Evolutionary conservation across 2,888 invertebrate genomes (phyloP), one percentile per base, ranked within the genome.

Genomic region (Drosophila hamatofila): DNA sequence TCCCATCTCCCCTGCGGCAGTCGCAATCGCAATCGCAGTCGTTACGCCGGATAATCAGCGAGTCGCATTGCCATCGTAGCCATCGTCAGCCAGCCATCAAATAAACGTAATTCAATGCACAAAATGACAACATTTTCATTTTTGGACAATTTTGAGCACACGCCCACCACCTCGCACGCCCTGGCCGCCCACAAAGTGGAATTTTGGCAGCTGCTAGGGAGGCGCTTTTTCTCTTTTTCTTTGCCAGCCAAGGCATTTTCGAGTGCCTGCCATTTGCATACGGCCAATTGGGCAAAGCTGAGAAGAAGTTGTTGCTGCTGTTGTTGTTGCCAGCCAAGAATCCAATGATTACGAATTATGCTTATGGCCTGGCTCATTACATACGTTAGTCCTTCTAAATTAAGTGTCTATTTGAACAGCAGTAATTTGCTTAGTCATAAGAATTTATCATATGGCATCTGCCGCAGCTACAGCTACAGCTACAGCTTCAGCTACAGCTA

Each of bases 41-140:
- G 81, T 83, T 83, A 84, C 65, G 79, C 52, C 68, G 78, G 81
- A 83, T 83, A 83, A 87, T 87, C 83, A 56, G 67, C 71, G 62
- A 42, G 60, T 46, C 46, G 46, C 16, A 30, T n/a, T n/a, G n/a
- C n/a, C n/a, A n/a, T n/a, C n/a, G n/a, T n/a, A n/a, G n/a, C n/a
- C n/a, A n/a, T n/a, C n/a, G 56, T 60, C 33, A 46, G 54, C 63
- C 57, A 65, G 78, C 69, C 87, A 81, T 87, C 82, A 84, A 81
- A 87, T 84, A 87, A 87, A 87, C 78, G 88, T 84, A 84, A 84
- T 87, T 87, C 82, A 84, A 87, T 87, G 88, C 88, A 73, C 87
- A 81, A 84, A 87, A 84, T 84, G 88, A 84, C 84, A 84, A 87
- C 75, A 84, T 82, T 87, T 81, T 75, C 82, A 76, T 87, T 84